phyloP scores from a whole-genome alignment of 2,888 invertebrate species.

The Lithodes maja region DNA sequence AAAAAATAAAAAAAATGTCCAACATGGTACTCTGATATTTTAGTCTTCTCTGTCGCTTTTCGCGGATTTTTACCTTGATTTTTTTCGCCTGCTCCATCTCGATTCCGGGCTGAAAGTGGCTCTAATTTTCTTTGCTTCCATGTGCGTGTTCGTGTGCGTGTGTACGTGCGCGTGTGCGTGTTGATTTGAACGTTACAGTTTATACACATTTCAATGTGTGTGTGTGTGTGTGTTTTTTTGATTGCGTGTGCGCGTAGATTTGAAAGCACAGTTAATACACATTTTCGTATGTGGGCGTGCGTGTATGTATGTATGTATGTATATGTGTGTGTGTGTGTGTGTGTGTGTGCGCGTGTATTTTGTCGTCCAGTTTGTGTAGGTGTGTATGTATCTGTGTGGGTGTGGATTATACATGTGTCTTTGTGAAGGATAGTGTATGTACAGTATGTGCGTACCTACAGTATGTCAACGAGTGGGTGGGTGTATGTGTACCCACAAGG shows the following conservation, averaged over 20 bases:
- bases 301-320: conserved; percentile 23
- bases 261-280: neutral
- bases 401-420: conserved; percentile 1
- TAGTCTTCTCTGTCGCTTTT: neutral
- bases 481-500: neutral
- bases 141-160: conserved; percentile 18
- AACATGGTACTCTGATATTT: neutral
- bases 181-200: conserved; percentile 6
- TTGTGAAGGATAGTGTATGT: neutral
- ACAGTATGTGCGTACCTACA: neutral
- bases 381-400: conserved; percentile 17
- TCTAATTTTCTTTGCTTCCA: neutral
- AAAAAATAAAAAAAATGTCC: neutral
- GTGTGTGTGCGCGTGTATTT: neutral
- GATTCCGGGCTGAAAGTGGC: neutral
- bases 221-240: conserved; percentile 15
- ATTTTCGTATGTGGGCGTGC: conserved; percentile 1
- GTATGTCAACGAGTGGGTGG: too few species aligned
- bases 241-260: conserved; percentile 19
- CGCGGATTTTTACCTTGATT: neutral
- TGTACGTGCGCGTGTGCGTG: conserved; percentile 10
- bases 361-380: neutral
- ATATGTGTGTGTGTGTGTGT: neutral
- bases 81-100: neutral
- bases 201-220: neutral